Base-by-base conservation (phyloP, 2,888 invertebrate species). In the Minunthozetes semirufus region DNA sequence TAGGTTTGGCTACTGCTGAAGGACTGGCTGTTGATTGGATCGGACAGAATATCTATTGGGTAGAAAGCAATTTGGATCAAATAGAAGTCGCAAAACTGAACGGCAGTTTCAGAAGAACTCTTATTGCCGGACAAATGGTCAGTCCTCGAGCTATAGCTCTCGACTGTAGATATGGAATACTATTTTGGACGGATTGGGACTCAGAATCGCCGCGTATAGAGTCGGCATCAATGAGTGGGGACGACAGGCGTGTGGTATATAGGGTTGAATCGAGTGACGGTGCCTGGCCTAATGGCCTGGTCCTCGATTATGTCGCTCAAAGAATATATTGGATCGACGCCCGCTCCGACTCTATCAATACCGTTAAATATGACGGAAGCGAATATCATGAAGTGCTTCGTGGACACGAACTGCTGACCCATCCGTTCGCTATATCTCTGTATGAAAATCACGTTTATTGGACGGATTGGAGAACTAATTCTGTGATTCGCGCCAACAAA, bases 381-480 rank as follows among this genome's bases (percentile, higher is more conserved):
- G 90, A 90, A 81, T 87, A 88, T 81, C 87, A 87, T 79, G 85
- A 86, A 80, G 88, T 92, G 77, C 85, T 93, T 80, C 86, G 88
- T 77, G 89, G 89, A 73, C 90, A 90, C 82, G 88, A 89, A 76
- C 87, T 89, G 80, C 84, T 92, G 74, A 88, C 91, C 70, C 94
- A 94, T 86, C 93, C 94, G 0, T 95, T 94, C 85, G 91, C 94
- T 68, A 88, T 94, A 78, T 88, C 92, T 0, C 86, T 94, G 76
- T 93, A 90, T 85, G 93, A 91, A 82, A 89, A 89, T 81, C 89
- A 90, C 83, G 89, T 94, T 15, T 95, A 92, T 85, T 95, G 94
- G 93, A 94, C 93, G 0, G 94, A 95, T 84, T 94, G 95, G 95
- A 87, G 92, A 78, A 89, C 89, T 75, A 92, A 92, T 82, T 89